Evolutionary conservation across 2,888 invertebrate genomes (phyloP).

Genomic region (Balanococcus diminutus): DNA sequence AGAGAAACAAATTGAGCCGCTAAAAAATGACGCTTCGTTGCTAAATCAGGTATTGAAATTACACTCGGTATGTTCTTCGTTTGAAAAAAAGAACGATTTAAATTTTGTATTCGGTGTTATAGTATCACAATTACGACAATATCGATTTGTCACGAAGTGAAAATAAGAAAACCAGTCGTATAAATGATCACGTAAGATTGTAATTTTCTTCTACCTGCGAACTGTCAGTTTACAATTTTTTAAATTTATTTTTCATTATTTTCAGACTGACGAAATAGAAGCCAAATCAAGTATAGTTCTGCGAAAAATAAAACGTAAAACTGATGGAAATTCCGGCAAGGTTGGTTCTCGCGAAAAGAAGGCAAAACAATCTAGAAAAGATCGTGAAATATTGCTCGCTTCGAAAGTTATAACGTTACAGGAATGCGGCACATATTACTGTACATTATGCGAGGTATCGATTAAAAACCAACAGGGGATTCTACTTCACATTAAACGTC

Average conservation of each 20-base stretch:
- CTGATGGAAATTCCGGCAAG: not conserved
- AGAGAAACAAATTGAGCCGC: not conserved
- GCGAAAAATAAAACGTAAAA: not conserved
- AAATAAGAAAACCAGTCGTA: not conserved
- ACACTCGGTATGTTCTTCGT: not conserved
- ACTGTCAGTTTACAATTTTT: not conserved
- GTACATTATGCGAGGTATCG: not conserved
- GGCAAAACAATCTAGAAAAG: not conserved
- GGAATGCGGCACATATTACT: not conserved
- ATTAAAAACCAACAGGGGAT: not conserved
- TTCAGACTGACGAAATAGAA: not conserved
- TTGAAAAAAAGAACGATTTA: conserved; percentile 3
- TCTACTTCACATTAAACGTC: not conserved
- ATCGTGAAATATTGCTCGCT: not conserved
- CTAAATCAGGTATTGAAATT: conserved; percentile 4
- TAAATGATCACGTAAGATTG: not conserved
- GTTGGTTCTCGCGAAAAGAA: not conserved
- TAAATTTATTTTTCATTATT: not conserved
- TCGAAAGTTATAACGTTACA: not conserved
- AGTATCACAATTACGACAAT: not conserved
- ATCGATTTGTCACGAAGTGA: not conserved
- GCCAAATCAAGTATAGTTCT: not conserved
- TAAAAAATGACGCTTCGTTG: not conserved
- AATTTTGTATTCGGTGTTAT: conserved; percentile 18
- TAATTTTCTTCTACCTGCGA: not conserved